Base-by-base conservation (phyloP, 1,140 invertebrate genomes). In the Danaus plexippus region DNA sequence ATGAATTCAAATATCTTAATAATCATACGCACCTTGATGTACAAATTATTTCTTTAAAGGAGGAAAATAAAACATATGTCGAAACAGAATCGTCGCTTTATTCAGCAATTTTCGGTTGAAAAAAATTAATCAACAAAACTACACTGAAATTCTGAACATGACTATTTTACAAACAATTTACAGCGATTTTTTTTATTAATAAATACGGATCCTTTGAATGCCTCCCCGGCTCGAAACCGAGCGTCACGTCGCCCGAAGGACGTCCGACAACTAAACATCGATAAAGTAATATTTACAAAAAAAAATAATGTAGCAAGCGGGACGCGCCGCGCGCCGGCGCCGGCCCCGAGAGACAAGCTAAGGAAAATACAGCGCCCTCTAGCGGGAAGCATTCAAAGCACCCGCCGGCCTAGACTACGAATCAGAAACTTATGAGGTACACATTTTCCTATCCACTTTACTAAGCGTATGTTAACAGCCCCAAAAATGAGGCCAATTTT, bases 111-210 rank as follows among this genome's bases (percentile, higher is more conserved):
- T 83, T 70, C 75, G 67, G 80, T 80, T 83, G 78, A 80, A 85
- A 85, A 78, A 84, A 78, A 84, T 78, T 75, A 80, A 83, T 80
- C 82, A 85, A 85, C 80, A 83, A 82, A 83, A 85, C 78, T 83
- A 85, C 77, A 85, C 69, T 77, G 78, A 83, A 82, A 76, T 80
- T 77, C 75, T 77, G 77, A 81, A 81, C 75, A 73, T 82, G 78
- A 83, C 80, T 83, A 82, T 85, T 85, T 80, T 83, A 83, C 80
- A 82, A 79, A 85, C 80, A 85, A 83, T 83, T 85, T 85, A 85
- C 82, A 85, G 80, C 82, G 62, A 75, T 75, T 77, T 71, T 70
- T 64, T 62, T 69, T 64, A 66, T 60, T 58, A 66, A 55, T 65
- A 59, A 57, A 52, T 47, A 56, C 75, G 67, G 54, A 42, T 57